Evolutionary conservation across 1,140 invertebrate genomes (phyloP).

Genomic region (Cryptotermes secundus): DNA sequence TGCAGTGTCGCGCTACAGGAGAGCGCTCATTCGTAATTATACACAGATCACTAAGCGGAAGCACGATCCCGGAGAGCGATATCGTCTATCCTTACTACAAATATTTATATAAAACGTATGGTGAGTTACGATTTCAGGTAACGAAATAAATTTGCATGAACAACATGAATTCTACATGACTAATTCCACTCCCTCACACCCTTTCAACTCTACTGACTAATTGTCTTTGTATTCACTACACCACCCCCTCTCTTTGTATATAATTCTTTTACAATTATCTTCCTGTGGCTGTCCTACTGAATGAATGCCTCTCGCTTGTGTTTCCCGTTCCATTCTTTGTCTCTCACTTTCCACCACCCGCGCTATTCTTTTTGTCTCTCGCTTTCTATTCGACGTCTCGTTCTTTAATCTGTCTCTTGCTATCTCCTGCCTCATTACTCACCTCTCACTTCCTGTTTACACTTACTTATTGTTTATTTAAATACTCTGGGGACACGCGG

Average conservation of each 20-base stretch:
- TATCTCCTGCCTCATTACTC: too few species aligned
- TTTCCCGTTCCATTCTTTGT: too few species aligned
- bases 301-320: too few species aligned
- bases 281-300: too few species aligned
- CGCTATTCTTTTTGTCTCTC: neutral
- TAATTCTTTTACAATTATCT: too few species aligned
- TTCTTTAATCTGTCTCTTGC: neutral
- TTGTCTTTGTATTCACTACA: neutral
- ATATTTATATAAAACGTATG: neutral
- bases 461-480: neutral
- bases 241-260: too few species aligned
- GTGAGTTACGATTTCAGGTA: neutral
- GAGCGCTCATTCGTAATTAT: neutral
- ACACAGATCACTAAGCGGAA: neutral
- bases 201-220: neutral
- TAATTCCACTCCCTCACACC: neutral
- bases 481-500: too few species aligned
- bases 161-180: neutral
- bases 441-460: neutral
- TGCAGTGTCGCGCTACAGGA: too few species aligned
- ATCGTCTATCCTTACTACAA: neutral
- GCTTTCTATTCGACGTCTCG: neutral
- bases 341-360: neutral
- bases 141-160: neutral
- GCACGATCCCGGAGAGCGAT: neutral